Evolutionary conservation across 2,888 invertebrate genomes (phyloP), one percentile per base, ranked within the genome.

Genomic region (Temnothorax ravouxi): DNA sequence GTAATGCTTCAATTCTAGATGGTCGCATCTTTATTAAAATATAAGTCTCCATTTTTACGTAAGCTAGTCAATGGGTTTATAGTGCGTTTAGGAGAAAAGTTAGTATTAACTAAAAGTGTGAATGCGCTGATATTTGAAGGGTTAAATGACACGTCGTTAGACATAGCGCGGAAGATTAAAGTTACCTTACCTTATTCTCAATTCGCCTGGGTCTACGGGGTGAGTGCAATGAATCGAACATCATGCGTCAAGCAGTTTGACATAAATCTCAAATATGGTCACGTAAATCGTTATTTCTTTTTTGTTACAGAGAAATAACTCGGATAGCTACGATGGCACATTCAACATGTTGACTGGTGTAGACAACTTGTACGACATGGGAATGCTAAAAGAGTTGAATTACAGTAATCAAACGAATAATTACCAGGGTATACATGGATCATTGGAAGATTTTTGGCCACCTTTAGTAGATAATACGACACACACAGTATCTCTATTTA

Each of bases 171-270:
- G 61, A 93, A 96, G 90, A 88, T 97, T 56, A 94, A 97, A 88
- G 92, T 96, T 34, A 94, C 96, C 0, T 96, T 98, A 89, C 97
- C 97, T 0, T 97, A 96, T 91, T 96, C 96, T 50, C 97, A 96
- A 92, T 98, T 99, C 94, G 99, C 97, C 13, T 98, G 98, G 97
- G 98, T 99, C 93, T 97, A 97, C 92, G 95, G 95, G 77, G 98
- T 98, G 94, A 96, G 96, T 96, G 11, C 15, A 71, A 75, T 13
- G 38, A 1, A 9, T 59, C 54, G 54, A 38, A 74, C 1, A 0
- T 29, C 29, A 29, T 50, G 21, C 8, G 54, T 11, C 11, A 25
- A 72, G 41, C 18, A 29, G 50, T 38, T 54, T 34, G 15, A 47
- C 8, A 38, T 25, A n/a, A 34, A 52, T 66, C 69, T 79, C 38